phyloP scores from a whole-genome alignment of 1,140 invertebrate genomes.

The Acromyrmex heyeri region DNA sequence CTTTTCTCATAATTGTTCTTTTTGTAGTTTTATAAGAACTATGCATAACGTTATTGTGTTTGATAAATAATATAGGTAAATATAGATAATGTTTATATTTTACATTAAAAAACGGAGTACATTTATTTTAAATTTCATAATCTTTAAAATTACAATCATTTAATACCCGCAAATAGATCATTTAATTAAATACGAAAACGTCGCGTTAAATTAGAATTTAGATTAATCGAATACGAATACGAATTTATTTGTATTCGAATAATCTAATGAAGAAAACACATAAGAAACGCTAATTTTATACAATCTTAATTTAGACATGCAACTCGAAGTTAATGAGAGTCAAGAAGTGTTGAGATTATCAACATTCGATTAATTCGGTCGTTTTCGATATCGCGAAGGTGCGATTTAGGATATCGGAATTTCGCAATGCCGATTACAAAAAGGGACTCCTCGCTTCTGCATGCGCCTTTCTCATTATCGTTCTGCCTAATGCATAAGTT shows the following conservation, averaged over 20 bases:
- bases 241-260: background rate
- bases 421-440: conserved; percentile 8
- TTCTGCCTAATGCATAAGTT: conserved; percentile 68
- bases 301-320: background rate
- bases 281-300: conserved; percentile 5
- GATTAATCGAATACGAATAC: background rate
- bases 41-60: background rate
- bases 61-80: background rate
- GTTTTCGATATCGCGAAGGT: background rate
- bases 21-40: conserved; percentile 8
- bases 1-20: background rate
- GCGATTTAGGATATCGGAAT: conserved; percentile 36
- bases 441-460: conserved; percentile 6
- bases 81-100: background rate
- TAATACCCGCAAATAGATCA: background rate
- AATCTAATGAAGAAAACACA: background rate
- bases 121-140: background rate
- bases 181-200: background rate
- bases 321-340: background rate
- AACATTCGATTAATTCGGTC: conserved; percentile 22
- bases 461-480: conserved; percentile 67
- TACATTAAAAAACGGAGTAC: background rate
- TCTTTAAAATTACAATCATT: background rate
- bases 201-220: background rate
- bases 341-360: background rate